Base-by-base conservation (phyloP, 2,888 invertebrate species). In the Dryococelus australis region DNA sequence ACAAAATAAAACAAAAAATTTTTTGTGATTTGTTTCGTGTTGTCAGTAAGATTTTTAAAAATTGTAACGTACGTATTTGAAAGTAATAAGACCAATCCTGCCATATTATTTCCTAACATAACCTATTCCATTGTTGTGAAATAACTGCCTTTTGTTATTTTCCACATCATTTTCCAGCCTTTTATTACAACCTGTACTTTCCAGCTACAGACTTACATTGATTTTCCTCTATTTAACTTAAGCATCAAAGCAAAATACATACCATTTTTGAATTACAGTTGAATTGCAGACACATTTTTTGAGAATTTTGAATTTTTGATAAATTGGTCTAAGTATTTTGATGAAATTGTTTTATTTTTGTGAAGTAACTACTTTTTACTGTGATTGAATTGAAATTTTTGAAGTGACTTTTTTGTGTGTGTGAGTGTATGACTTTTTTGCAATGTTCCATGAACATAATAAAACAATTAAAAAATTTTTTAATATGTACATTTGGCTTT, bases 401-500 rank as follows among this genome's bases (percentile, higher is more conserved):
- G 87, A 88, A 81, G 65, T 88, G 86, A 85, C 65, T 85, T 88
- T 88, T 88, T 87, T 87, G 87, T 88, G 88, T 88, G 88, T 88
- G 88, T 88, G 88, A 86, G 88, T 88, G 88, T 88, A 83, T 88
- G 88, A 84, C 16, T 83, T 83, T 80, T 83, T 86, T 53, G 28
- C 79, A 28, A 53, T 53, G n/a, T 78, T 53, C 79, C 78, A 87
- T 53, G 85, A 80, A 53, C 43, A 28, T 53, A 80, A 80, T 79
- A 85, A 87, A 87, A 87, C 84, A 53, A 84, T 65, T 51, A 51
- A 85, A 65, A 83, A 86, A 35, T 86, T 86, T 53, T 43, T 85
- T 81, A 47, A 85, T 87, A 90, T 90, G 90, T 90, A 91, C 91
- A 91, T 91, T 91, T 90, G 91, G 90, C 91, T 91, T 92, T 92